Evolutionary conservation across 2,888 invertebrate species (phyloP), one percentile per base, ranked within the genome.

Genomic region (Lymantria monacha): DNA sequence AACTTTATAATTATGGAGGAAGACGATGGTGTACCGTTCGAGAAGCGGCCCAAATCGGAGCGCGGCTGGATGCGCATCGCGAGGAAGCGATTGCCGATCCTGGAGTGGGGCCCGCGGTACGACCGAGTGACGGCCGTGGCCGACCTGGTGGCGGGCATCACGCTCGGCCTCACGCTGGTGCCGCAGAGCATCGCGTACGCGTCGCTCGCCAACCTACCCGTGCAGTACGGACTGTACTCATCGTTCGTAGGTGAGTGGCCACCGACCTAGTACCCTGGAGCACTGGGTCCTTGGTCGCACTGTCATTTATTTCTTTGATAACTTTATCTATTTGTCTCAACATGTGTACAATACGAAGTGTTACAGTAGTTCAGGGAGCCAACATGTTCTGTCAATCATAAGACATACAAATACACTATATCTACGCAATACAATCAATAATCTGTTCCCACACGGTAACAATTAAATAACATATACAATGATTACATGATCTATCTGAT

Each of bases 161-260:
- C 98, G 1, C 93, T 98, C 9, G 98, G 97, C 0, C 89, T 98
- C 48, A 98, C 97, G 5, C 95, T 98, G 76, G 97, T 98, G 69
- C 98, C 98, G 7, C 98, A 98, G 87, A 97, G 97, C 68, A 95
- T 98, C 69, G 98, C 98, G 11, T 97, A 98, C 82, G 97, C 98
- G 37, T 92, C 95, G 45, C 91, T 98, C 44, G 98, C 98, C 10
- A 95, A 95, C 44, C 88, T 98, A 48, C 94, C 96, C 13, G 95
- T 97, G 30, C 96, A 97, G 93, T 97, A 97, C 87, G 99, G 98
- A 0, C 92, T 99, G 15, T 98, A 98, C 83, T 96, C 98, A 1
- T 95, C 98, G 0, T 97, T 98, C 80, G 93, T 97, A 82, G 97
- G 97, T 79, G 68, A 76, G 75, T 79, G 36, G 9, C 38, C 1